Conservation (phyloP, 2,113 vertebrate species). For the Myodes glareolus region DNA sequence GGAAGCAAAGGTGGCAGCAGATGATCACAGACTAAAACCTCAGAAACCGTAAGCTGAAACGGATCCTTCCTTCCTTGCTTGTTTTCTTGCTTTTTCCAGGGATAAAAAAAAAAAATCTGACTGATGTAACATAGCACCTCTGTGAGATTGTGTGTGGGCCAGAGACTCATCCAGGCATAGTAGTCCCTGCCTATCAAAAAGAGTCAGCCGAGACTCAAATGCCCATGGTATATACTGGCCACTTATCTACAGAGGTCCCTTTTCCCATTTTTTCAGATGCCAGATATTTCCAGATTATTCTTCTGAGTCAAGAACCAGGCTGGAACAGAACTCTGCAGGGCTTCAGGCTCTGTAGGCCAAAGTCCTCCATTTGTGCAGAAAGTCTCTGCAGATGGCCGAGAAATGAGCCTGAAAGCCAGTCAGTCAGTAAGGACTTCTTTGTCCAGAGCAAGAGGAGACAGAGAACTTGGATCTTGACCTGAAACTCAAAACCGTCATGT, state of each 20-base stretch:
- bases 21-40: not conserved
- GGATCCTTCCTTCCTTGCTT: not conserved
- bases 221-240: not conserved
- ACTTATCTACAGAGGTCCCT: not conserved
- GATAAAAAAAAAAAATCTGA: not conserved
- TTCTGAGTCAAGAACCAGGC: not conserved
- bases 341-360: not conserved
- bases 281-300: not conserved
- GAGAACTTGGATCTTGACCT: conserved; percentile 4
- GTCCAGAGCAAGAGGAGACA: not conserved
- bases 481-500: conserved; percentile 64
- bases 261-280: not conserved
- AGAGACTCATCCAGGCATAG: not conserved
- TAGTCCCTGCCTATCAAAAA: not conserved
- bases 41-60: not conserved
- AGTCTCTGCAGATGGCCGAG: not conserved
- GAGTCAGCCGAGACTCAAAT: not conserved
- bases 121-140: not conserved
- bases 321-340: not conserved
- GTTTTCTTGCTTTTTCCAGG: not conserved
- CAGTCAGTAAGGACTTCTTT: not conserved
- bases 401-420: not conserved
- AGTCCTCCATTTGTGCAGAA: not conserved
- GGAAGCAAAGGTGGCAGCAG: not conserved
- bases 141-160: not conserved